Conservation (phyloP, 2,888 invertebrate genomes). For the Melinopterus prodromus region DNA sequence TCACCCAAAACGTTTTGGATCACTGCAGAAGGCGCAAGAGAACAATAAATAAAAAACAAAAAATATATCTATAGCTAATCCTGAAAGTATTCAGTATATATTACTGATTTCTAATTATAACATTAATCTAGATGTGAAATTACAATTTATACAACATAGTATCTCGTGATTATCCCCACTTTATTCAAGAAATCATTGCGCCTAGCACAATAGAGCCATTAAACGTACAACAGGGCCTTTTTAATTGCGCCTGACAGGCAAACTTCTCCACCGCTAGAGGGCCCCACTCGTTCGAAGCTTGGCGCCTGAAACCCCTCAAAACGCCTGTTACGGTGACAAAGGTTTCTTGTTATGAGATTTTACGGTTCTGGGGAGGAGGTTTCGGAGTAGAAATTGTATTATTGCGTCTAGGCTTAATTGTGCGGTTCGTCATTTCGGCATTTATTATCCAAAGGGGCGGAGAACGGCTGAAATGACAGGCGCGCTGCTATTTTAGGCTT, state of each 20-base stretch:
- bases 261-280: background rate
- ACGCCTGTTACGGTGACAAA: background rate
- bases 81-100: background rate
- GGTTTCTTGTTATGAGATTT: slow-evolving; percentile 4
- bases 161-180: background rate
- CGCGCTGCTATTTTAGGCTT: background rate
- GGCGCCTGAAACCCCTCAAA: background rate
- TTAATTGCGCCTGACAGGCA: background rate
- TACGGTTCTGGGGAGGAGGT: background rate
- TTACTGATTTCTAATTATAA: too few relatives aligned
- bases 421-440: slow-evolving; percentile 4
- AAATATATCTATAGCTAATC: too few relatives aligned
- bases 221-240: background rate
- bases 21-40: too few relatives aligned
- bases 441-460: background rate
- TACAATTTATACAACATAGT: background rate
- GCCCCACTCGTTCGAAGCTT: background rate
- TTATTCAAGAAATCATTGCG: background rate
- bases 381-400: background rate
- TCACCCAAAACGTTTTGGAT: too few relatives aligned
- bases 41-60: too few relatives aligned
- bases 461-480: background rate
- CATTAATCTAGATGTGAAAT: background rate
- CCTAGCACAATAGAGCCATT: background rate
- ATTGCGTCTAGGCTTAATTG: background rate